Evolutionary conservation across 2,888 invertebrate genomes (phyloP).

Genomic region (Clunio marinus): DNA sequence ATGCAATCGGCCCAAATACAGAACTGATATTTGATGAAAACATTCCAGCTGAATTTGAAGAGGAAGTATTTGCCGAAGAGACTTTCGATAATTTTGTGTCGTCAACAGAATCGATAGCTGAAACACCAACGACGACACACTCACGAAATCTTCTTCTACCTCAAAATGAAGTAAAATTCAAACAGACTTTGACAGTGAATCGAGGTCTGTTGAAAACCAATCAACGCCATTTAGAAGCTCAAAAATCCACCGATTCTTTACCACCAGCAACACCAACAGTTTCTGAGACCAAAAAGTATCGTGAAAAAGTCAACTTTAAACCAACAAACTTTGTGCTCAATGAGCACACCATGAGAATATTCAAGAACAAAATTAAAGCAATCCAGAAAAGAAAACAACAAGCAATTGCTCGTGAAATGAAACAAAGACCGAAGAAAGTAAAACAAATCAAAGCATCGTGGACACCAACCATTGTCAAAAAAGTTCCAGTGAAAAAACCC

Average conservation of each 20-base stretch:
- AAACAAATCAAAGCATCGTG: neutral
- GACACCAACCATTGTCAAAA: neutral
- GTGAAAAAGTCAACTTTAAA: slow-evolving; percentile 23
- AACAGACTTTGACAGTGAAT: slow-evolving; percentile 41
- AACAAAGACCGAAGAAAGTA: slow-evolving; percentile 23
- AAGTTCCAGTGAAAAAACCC: neutral
- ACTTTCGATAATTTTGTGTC: neutral
- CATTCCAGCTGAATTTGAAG: slow-evolving; percentile 55
- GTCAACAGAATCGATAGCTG: neutral
- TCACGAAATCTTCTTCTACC: slow-evolving; percentile 36
- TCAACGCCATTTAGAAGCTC: neutral
- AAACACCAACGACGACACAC: no score
- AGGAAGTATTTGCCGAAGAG: slow-evolving; percentile 40
- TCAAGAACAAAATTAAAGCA: slow-evolving; percentile 37
- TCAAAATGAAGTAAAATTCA: slow-evolving; percentile 41
- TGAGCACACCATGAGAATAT: slow-evolving; percentile 27
- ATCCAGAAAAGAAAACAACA: slow-evolving; percentile 27
- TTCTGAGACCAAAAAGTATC: neutral
- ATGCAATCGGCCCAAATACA: slow-evolving; percentile 1
- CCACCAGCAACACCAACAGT: neutral
- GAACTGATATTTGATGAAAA: slow-evolving; percentile 53
- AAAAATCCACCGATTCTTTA: neutral
- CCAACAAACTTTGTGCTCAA: slow-evolving; percentile 29
- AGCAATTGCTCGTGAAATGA: slow-evolving; percentile 23
- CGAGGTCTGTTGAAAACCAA: slow-evolving; percentile 39